Percentiles rank a stretch among this genome's conserved stretches.
phyloP scores from a whole-genome alignment of 2,113 vertebrate genomes.

The Alexandromys fortis region DNA sequence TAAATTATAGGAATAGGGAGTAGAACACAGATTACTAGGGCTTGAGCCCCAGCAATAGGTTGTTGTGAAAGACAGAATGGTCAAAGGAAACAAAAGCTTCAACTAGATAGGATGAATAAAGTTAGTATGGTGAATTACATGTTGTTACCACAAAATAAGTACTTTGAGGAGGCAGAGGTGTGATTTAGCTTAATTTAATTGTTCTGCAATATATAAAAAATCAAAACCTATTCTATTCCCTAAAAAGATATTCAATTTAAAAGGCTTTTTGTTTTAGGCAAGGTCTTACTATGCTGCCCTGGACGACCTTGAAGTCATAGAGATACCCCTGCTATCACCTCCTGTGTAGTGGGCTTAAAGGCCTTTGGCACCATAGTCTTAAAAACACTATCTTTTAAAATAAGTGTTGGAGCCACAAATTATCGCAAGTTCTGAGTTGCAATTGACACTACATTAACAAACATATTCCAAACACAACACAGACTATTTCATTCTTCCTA shows the following conservation, averaged over 20 bases:
- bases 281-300: not conserved
- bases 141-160: not conserved
- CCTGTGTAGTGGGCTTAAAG: not conserved
- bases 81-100: not conserved
- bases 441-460: not conserved
- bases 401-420: not conserved
- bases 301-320: not conserved
- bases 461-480: not conserved
- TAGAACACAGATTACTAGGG: not conserved
- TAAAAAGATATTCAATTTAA: not conserved
- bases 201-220: not conserved
- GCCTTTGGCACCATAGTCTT: not conserved
- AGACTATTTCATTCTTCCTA: not conserved
- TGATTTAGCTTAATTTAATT: not conserved
- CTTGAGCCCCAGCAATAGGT: not conserved
- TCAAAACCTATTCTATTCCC: not conserved
- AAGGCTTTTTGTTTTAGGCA: not conserved
- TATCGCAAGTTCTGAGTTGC: slow-evolving; percentile 36
- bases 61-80: too few species aligned
- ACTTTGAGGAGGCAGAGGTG: not conserved
- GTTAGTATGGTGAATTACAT: not conserved
- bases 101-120: not conserved
- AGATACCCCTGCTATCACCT: not conserved
- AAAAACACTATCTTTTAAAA: not conserved
- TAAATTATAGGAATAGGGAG: not conserved